phyloP scores from a whole-genome alignment of 2,888 invertebrate genomes.

The Perdita meconis region DNA sequence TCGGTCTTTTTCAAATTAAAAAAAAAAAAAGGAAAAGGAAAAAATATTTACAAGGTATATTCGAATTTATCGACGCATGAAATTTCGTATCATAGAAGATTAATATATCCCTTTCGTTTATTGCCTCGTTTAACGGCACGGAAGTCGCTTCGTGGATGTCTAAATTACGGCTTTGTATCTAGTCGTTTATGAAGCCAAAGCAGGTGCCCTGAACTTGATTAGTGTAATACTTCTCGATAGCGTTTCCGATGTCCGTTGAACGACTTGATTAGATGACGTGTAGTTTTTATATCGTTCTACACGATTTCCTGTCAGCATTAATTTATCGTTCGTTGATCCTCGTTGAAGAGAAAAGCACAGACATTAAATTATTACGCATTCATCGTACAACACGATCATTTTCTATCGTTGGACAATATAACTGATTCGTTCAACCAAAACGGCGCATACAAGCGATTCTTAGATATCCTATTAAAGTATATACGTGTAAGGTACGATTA shows the following conservation, averaged over 20 bases:
- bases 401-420: constrained; percentile 22
- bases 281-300: constrained; percentile 10
- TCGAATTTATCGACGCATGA: constrained; percentile 17
- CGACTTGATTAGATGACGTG: not conserved
- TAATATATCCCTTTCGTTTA: not conserved
- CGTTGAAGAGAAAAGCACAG: not conserved
- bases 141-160: constrained; percentile 29
- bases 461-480: constrained; percentile 45
- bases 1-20: constrained; percentile 10
- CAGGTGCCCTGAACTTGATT: constrained; percentile 22
- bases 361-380: constrained; percentile 18
- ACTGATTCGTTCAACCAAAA: constrained; percentile 10
- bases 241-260: constrained; percentile 5
- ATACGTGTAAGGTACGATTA: constrained; percentile 37
- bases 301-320: constrained; percentile 5
- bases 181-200: constrained; percentile 48
- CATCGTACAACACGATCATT: constrained; percentile 8
- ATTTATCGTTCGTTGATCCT: constrained; percentile 13
- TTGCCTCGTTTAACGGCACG: constrained; percentile 15
- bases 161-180: constrained; percentile 51
- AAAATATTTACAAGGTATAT: constrained; percentile 18
- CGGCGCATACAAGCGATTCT: constrained; percentile 38
- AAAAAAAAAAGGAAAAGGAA: no score
- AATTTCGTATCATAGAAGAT: constrained; percentile 2
- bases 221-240: constrained; percentile 3